Evolutionary conservation across 2,113 vertebrate species (phyloP), one percentile per base, ranked within the genome.

Genomic region (Callaeas wilsoni): DNA sequence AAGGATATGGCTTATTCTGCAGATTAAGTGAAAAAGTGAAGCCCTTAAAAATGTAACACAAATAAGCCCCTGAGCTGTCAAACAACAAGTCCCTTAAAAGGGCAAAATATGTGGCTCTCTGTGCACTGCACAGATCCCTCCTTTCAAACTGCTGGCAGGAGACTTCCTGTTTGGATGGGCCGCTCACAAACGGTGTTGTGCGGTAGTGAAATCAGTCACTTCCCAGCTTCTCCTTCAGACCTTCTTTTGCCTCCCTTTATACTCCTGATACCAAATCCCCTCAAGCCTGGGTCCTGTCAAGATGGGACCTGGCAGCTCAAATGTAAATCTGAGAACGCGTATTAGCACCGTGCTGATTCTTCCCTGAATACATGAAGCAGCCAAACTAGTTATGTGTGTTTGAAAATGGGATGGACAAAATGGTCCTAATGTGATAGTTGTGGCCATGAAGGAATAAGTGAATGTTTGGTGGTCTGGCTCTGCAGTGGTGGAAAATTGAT

Each of bases 21-120:
- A 91, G 87, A 95, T 96, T 55, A 94, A 93, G 64, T 95, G 86
- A 94, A 94, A 93, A 89, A 96, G 69, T 59, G 47, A 89, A 96
- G 89, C 77, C 82, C 88, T 95, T 95, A 91, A 86, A 86, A 90
- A 90, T 79, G 85, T 71, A 93, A 83, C 73, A 89, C 86, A 96
- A 97, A 89, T 92, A 96, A 95, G 47, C 82, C 70, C 69, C 46
- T 49, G 67, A 95, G 41, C 92, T 95, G 89, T 96, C 91, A 96
- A 96, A 96, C 77, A 94, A 82, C 26, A 94, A 85, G 73, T 56
- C 90, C 96, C 97, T 97, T 97, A 97, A 97, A 97, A 97, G 94
- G 95, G 69, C 90, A 97, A 97, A 96, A 93, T 96, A 95, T 93
- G 96, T n/a, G 4, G 64, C 37, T 6, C 47, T 89, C 82, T 32